phyloP scores from a whole-genome alignment of 2,888 invertebrate species.

The Tigriopus californicus region DNA sequence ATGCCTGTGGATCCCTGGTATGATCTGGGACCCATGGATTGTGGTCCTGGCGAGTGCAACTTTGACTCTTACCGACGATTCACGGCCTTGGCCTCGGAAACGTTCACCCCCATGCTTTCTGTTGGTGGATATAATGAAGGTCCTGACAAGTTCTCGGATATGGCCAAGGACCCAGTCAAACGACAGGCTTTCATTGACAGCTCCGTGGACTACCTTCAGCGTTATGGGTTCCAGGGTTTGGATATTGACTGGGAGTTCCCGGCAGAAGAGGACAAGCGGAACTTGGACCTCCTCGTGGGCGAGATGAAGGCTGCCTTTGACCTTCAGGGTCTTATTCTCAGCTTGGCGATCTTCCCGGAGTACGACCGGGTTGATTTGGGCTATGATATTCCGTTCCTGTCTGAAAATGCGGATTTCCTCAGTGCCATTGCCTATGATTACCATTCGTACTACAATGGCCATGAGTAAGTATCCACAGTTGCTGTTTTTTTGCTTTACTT shows the following conservation, averaged over 20 bases:
- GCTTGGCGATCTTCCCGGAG: not conserved
- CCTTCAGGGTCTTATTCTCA: not conserved
- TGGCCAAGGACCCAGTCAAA: not conserved
- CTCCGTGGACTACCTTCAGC: not conserved
- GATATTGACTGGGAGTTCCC: not conserved
- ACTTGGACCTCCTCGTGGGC: not conserved
- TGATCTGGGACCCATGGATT: not conserved
- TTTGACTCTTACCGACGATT: not conserved
- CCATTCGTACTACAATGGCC: not conserved
- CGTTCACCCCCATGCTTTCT: not conserved
- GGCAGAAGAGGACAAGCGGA: conserved; percentile 1
- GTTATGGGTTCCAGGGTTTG: not conserved
- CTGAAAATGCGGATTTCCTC: not conserved
- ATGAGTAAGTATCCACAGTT: not conserved
- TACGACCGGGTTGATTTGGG: not conserved
- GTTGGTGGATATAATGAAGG: not conserved
- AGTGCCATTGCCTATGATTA: conserved; percentile 6
- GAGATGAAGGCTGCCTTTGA: not conserved
- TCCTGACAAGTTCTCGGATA: not conserved
- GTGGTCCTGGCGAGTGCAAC: not conserved
- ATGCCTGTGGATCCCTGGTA: not conserved
- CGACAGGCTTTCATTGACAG: not conserved
- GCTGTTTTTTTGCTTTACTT: too few relatives aligned
- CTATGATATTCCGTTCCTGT: conserved; percentile 3
- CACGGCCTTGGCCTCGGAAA: not conserved